Evolutionary conservation across 92 coral and sea anemone genomes (phyloP), one percentile per base, ranked within the genome.

Genomic region (Siderastrea siderea): DNA sequence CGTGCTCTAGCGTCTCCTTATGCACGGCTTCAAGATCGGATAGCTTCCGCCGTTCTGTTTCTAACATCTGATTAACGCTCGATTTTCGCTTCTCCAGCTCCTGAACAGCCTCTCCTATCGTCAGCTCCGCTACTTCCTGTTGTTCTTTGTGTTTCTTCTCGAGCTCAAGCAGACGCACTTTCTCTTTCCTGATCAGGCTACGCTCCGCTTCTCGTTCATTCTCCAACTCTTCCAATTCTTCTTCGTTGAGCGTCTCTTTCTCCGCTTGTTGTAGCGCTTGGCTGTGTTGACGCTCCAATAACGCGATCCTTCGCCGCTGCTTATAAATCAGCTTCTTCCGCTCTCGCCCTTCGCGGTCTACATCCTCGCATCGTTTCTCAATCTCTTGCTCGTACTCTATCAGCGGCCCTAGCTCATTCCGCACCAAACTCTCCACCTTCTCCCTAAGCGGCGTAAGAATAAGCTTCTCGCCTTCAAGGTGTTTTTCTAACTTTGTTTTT

Each of bases 71-170:
- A 87, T 97, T 97, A 3, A 97, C 99, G 17, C 81, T 90, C 52
- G 84, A 85, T 61, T 97, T 97, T 8, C 96, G 94, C 69, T 94
- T 97, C 90, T 97, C 99, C 50, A 97, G 93, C 45, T 94, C 98
- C 75, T 97, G 94, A 5, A 97, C 99, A 38, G 99, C 93, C 73
- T 97, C 99, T 4, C 99, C 98, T 19, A 97, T 97, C 70, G 98
- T 97, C 74, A 97, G 84, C 82, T 97, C 99, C 1, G 98, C 99
- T 55, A 97, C 81, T 71, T 97, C 99, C 77, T 97, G 99, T 61
- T 97, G 99, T 66, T 97, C 99, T 68, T 97, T 97, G 92, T 97
- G 98, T 61, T 94, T 95, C 85, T 97, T 97, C 88, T 97, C 99
- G 89, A 97, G 93, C 78, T 97, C 99, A 14, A 97, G 98, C 15